Evolutionary conservation across 2,888 invertebrate species (phyloP), one percentile per base, ranked within the genome.

Genomic region (Acleris emargana): DNA sequence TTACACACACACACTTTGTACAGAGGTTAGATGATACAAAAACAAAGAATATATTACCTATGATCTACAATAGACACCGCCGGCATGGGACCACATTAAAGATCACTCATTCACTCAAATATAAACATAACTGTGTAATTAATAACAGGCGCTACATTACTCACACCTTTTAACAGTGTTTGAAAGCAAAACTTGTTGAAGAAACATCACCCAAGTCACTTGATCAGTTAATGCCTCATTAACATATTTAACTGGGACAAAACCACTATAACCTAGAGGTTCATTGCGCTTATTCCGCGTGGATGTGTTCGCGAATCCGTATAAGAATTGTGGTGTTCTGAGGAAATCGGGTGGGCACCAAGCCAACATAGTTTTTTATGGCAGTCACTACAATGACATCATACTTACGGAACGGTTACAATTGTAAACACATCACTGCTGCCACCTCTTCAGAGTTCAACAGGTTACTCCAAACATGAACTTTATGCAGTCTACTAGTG

Each of bases 291-390:
- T 84, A 82, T 81, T 82, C 81, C 87, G 81, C 87, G 83, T 88
- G 86, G 79, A 80, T 83, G 75, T 84, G 82, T 84, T 79, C 78
- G 74, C 78, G 79, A 86, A 89, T 81, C 79, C 72, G 76, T 82
- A 80, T 84, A 80, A 75, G 72, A 85, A 82, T 86, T 81, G 80
- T 83, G 82, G 84, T 73, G 74, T 82, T 83, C 83, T 79, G 79
- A 87, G 87, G 88, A 87, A 91, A 91, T 89, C 80, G 86, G 89
- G 86, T 91, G 91, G 92, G 92, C 92, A 92, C 88, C 87, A 86
- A 91, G 91, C 91, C 92, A 92, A 91, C 83, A 84, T 81, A 83
- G 60, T 66, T 83, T 89, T 91, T 88, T 91, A 87, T 84, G 84
- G 85, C 82, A 86, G 83, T 80, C 83, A 77, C 79, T 82, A 83